These are phyloP conservation scores for Limnodromus scolopaceus DNA, from an alignment of 2,797 vertebrate species.

Conservation along the genomic window DNA sequence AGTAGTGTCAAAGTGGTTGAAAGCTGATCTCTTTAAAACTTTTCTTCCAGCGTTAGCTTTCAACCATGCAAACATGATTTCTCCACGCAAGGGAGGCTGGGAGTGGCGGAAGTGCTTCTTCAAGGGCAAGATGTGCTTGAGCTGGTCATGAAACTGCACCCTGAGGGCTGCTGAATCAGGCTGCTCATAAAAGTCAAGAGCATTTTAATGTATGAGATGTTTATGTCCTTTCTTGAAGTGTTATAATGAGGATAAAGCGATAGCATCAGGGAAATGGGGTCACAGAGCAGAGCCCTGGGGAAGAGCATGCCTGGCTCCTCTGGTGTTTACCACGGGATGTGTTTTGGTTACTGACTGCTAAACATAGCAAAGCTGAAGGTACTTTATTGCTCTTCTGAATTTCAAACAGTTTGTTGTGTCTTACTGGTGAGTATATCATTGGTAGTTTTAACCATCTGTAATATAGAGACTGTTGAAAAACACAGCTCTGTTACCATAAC, in stretches of 20 bases:
- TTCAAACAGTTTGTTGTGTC: slow-evolving; percentile 48
- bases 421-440: not conserved
- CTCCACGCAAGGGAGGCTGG: not conserved
- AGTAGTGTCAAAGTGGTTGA: not conserved
- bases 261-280: not conserved
- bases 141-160: not conserved
- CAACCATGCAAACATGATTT: not conserved
- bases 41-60: not conserved
- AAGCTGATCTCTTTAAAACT: not conserved
- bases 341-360: not conserved
- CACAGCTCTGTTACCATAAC: not conserved
- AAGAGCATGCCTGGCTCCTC: not conserved
- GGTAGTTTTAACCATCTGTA: slow-evolving; percentile 28
- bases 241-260: not conserved
- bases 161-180: slow-evolving; percentile 28
- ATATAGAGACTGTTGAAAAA: not conserved
- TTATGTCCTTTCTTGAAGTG: slow-evolving; percentile 24
- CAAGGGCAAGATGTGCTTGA: not conserved
- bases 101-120: not conserved
- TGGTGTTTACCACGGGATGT: not conserved
- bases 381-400: slow-evolving; percentile 4
- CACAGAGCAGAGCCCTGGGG: not conserved
- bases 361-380: slow-evolving; percentile 33
- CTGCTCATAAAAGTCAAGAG: slow-evolving; percentile 13
- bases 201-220: not conserved